Percentiles rank a stretch among this genome's conserved stretches.
These are phyloP conservation scores for Microchrysa polita DNA, from an alignment of 2,888 invertebrate genomes.

Conservation along the genomic window DNA sequence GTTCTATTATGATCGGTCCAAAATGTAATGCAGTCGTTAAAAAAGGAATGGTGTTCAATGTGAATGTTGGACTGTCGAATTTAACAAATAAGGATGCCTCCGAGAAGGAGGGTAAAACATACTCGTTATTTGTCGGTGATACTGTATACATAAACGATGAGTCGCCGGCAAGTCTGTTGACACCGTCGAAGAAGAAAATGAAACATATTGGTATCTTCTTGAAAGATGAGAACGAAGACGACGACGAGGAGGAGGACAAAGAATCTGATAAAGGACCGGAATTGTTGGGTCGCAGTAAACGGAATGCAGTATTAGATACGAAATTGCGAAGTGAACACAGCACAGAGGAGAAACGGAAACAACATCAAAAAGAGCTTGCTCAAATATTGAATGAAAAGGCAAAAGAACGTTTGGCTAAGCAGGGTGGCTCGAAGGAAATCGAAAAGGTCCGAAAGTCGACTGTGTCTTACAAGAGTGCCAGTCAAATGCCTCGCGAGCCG, in stretches of 20 bases:
- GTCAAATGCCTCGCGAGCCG: constrained; percentile 91
- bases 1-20: constrained; percentile 88
- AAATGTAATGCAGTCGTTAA: constrained; percentile 83
- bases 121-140: constrained; percentile 95
- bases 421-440: constrained; percentile 83
- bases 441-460: constrained; percentile 94
- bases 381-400: constrained; percentile 91
- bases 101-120: constrained; percentile 87
- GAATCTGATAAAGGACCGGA: constrained; percentile 68
- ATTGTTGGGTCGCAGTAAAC: constrained; percentile 73
- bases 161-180: constrained; percentile 84
- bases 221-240: constrained; percentile 88
- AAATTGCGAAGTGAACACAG: constrained; percentile 94
- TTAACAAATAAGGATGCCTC: constrained; percentile 82
- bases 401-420: constrained; percentile 88
- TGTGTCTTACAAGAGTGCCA: constrained; percentile 91
- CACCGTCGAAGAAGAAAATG: constrained; percentile 92
- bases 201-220: constrained; percentile 96
- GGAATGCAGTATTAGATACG: constrained; percentile 91
- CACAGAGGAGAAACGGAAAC: constrained; percentile 95
- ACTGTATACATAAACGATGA: constrained; percentile 95
- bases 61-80: constrained; percentile 91
- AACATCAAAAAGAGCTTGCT: constrained; percentile 95
- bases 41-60: constrained; percentile 97
- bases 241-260: constrained; percentile 76